These are phyloP conservation scores for Ormia ochracea DNA, from an alignment of 2,888 invertebrate species.

Conservation along the genomic window DNA sequence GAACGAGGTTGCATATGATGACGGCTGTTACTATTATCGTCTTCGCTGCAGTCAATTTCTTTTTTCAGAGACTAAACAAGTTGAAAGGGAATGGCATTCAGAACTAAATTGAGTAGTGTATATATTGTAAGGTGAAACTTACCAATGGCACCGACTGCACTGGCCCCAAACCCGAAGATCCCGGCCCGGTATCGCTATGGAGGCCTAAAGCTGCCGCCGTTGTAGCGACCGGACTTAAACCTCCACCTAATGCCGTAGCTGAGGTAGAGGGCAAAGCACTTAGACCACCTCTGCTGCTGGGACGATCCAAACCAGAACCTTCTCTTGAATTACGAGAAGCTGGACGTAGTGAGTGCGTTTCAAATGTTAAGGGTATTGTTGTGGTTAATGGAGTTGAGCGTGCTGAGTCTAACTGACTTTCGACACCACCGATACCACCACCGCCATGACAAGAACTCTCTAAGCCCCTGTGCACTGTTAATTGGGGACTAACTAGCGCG, in stretches of 20 bases:
- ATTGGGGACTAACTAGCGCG: conserved; percentile 64
- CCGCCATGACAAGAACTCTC: conserved; percentile 60
- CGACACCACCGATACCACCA: conserved; percentile 39
- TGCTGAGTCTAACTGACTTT: conserved; percentile 69
- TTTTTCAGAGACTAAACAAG: conserved; percentile 87
- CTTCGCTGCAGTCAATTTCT: conserved; percentile 90
- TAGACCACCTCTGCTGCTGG: conserved; percentile 67
- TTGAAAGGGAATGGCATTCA: background rate
- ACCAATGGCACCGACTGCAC: conserved; percentile 94
- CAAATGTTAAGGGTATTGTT: conserved; percentile 61
- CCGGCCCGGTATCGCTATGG: conserved; percentile 77
- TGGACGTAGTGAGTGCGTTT: conserved; percentile 66
- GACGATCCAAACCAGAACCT: conserved; percentile 66
- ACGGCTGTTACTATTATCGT: conserved; percentile 77
- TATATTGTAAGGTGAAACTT: conserved; percentile 71
- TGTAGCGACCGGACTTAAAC: conserved; percentile 66
- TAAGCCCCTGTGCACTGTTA: conserved; percentile 63
- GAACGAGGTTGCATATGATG: conserved; percentile 79
- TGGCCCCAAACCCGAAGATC: conserved; percentile 90
- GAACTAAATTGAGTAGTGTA: background rate
- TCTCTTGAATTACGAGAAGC: conserved; percentile 70
- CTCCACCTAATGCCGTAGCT: conserved; percentile 68
- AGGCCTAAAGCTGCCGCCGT: conserved; percentile 64
- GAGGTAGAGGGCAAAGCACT: conserved; percentile 65
- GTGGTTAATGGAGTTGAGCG: conserved; percentile 71